Percentiles rank a stretch among this genome's conserved stretches.
Conservation (phyloP, 2,888 invertebrate genomes). For the Invenusta paracnida region DNA sequence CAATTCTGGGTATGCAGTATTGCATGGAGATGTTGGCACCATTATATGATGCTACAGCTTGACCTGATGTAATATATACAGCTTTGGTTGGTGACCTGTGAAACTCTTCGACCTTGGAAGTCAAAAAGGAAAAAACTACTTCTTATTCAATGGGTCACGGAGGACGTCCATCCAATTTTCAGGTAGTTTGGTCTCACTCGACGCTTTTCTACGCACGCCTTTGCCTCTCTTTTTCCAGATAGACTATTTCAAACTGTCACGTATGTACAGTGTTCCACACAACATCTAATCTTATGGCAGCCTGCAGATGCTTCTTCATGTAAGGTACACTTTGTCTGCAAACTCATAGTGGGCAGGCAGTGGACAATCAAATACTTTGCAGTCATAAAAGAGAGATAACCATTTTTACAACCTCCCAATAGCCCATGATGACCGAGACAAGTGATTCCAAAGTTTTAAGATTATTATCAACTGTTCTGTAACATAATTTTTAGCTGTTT, state of each 20-base stretch:
- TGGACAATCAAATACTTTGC: no score
- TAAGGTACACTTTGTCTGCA: no score
- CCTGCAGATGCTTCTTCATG: no score
- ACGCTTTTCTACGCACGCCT: not conserved
- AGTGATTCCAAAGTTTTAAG: no score
- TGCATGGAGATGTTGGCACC: not conserved
- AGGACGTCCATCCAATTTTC: not conserved
- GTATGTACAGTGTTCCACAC: not conserved
- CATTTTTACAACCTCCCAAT: no score
- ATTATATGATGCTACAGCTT: not conserved
- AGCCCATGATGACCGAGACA: no score
- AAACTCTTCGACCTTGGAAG: not conserved
- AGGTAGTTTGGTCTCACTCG: not conserved
- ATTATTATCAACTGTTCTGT: no score
- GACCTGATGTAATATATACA: not conserved
- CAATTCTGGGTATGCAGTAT: not conserved
- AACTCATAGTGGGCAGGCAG: no score
- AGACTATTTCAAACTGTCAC: not conserved
- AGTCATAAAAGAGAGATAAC: no score
- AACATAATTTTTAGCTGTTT: no score
- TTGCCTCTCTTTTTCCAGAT: not conserved
- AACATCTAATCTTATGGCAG: not conserved
- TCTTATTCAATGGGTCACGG: not conserved
- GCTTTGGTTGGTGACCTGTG: not conserved
- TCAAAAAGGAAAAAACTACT: not conserved